phyloP scores from a whole-genome alignment of 2,113 vertebrate species.

The Dryoscopus gambensis region DNA sequence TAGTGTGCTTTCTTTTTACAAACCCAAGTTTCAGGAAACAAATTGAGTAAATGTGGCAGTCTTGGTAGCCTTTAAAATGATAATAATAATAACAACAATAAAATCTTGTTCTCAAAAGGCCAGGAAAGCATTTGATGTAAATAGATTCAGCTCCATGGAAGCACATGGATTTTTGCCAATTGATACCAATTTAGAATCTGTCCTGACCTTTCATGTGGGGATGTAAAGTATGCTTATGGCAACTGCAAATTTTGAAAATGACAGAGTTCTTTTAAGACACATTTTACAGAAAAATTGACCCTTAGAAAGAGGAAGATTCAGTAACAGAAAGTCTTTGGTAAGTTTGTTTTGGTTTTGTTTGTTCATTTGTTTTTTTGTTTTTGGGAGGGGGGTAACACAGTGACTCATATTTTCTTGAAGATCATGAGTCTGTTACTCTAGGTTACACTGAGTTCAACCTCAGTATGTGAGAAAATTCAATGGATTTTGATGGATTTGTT shows the following conservation, averaged over 20 bases:
- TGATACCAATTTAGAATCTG: slow-evolving; percentile 35
- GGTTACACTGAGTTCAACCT: background rate
- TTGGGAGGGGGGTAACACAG: background rate
- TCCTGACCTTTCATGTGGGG: slow-evolving; percentile 6
- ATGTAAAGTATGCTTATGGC: background rate
- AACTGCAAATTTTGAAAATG: background rate
- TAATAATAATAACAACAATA: slow-evolving; percentile 13
- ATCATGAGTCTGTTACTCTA: background rate
- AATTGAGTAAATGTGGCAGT: background rate
- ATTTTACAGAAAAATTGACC: background rate
- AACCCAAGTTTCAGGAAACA: background rate
- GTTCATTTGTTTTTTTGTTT: background rate
- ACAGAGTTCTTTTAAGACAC: background rate
- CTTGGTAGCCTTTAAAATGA: background rate
- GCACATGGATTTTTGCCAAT: background rate
- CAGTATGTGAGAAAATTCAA: background rate
- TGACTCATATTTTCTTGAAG: background rate
- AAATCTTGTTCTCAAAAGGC: slow-evolving; percentile 46
- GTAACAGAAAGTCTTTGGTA: background rate
- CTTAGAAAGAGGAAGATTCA: background rate
- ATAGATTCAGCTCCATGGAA: slow-evolving; percentile 4
- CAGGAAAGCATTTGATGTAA: background rate
- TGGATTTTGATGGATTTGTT: background rate
- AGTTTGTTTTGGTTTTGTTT: background rate
- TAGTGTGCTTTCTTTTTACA: background rate